Evolutionary conservation across 2,888 invertebrate genomes (phyloP), one percentile per base, ranked within the genome.

Genomic region (Drosophila monieri): DNA sequence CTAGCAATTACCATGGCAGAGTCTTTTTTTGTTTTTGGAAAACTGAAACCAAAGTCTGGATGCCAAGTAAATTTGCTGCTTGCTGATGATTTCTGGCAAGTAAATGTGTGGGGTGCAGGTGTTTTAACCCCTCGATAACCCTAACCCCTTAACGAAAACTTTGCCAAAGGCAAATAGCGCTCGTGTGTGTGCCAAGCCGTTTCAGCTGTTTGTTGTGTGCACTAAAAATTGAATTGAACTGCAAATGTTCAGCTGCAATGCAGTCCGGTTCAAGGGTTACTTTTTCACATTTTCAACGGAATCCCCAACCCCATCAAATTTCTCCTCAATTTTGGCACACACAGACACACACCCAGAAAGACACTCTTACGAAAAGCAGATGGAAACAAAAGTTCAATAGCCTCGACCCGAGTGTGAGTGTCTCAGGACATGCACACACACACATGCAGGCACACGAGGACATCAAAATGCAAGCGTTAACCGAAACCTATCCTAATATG

Each of bases 401-500:
- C 81, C 81, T 76, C 54, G 4, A 35, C 27, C 18, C 53, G 35
- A 59, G 39, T 41, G 39, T 41, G 39, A 15, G 39, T 41, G 35
- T 35, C 35, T n/a, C 35, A 35, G 35, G 30, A 61, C 57, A 67
- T 44, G 55, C 37, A 58, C 47, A 53, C 6, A 32, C 35, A 35
- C 30, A 52, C 37, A 23, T 8, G 14, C 32, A 41, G 9, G 39
- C 25, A 48, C 12, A 71, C 83, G 72, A 83, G 74, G 69, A 80
- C 66, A 80, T 78, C 78, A 80, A 81, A 85, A 81, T 86, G 86
- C 80, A 86, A 61, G 80, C 77, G 74, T 76, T 78, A 79, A 79
- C 57, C 84, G 70, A 84, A 85, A 85, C 85, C 85, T 85, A 85
- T 85, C 85, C 85, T 87, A 85, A 85, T 87, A 85, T 85, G 83